Base-by-base conservation (phyloP, 2,797 vertebrate genomes). In the Yasuhikotakia modesta region DNA sequence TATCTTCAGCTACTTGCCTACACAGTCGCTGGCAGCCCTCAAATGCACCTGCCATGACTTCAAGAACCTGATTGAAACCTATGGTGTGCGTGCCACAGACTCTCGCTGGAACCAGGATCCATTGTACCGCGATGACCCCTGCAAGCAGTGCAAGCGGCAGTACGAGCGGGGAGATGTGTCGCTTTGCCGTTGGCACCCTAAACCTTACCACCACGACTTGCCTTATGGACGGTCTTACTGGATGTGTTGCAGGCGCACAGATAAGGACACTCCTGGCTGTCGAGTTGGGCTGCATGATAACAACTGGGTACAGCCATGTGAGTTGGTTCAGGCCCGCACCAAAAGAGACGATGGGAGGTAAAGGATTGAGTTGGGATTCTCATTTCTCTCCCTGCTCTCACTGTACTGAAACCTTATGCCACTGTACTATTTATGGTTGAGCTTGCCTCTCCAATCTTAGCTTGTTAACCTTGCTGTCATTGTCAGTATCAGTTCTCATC, bases 201-300 rank as follows among this genome's bases (percentile, higher is more conserved):
- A 99, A 88, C 97, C 97, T 90, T 99, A 98, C 91, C 97, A 99
- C 95, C 97, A 98, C 4, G 97, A 99, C 94, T 93, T 99, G 91
- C 97, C 97, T 93, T 99, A 99, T 0, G 97, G 97, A 91, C 94
- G 97, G 1, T 99, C 97, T 70, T 99, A 99, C 85, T 99, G 97
- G 97, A 98, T 99, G 96, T 99, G 97, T 86, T 99, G 97, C 88
- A 94, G 97, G 2, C 89, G 95, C 10, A 92, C 95, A 0, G 96
- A 99, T 35, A 94, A 95, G 1, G 96, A 97, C 76, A 96, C 97
- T 0, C 96, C 96, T 0, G 97, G 97, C 12, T 99, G 97, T 83
- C 90, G 96, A 13, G 93, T 98, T 7, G 97, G 96, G 1, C 91
- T 99, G 60, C 97, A 99, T 0, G 97, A 99, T 57, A 98, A 99